Evolutionary conservation across 2,797 vertebrate genomes (phyloP).

Genomic region (Columba guinea): DNA sequence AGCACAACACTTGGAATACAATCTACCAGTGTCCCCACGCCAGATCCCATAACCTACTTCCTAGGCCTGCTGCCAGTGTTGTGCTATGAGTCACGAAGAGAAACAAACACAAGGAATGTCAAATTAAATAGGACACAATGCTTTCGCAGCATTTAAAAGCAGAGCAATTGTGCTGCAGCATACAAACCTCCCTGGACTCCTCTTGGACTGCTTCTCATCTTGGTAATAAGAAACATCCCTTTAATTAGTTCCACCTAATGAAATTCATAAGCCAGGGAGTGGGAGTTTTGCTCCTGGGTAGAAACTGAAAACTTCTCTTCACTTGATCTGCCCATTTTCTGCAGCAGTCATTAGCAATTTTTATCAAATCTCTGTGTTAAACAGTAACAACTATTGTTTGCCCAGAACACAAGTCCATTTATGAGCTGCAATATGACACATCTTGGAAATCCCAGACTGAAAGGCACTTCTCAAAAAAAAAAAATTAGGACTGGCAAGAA

Average conservation of each 20-base stretch:
- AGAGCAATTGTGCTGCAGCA: not conserved
- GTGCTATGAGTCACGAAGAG: constrained; percentile 56
- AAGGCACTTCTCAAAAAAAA: constrained; percentile 4
- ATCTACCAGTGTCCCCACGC: constrained; percentile 51
- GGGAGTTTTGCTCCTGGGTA: constrained; percentile 40
- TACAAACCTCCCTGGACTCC: constrained; percentile 17
- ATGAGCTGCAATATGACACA: constrained; percentile 64
- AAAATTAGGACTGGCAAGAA: constrained; percentile 22
- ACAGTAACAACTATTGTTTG: constrained; percentile 67
- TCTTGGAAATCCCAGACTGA: constrained; percentile 44
- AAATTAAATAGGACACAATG: constrained; percentile 16
- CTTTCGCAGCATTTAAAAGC: constrained; percentile 32
- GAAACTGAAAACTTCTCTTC: constrained; percentile 46
- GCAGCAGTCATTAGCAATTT: constrained; percentile 53
- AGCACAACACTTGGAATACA: constrained; percentile 56
- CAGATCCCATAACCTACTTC: constrained; percentile 55
- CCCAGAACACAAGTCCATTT: constrained; percentile 63
- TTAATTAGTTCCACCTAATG: constrained; percentile 68
- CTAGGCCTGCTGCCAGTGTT: constrained; percentile 57
- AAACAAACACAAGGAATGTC: constrained; percentile 48
- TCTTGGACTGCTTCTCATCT: constrained; percentile 34
- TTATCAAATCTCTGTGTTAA: constrained; percentile 59
- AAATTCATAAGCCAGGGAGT: constrained; percentile 42
- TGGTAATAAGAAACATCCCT: constrained; percentile 43
- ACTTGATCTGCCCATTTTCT: constrained; percentile 53